These are phyloP conservation scores for Bucco capensis DNA, from an alignment of 2,113 vertebrate species.

Conservation along the genomic window DNA sequence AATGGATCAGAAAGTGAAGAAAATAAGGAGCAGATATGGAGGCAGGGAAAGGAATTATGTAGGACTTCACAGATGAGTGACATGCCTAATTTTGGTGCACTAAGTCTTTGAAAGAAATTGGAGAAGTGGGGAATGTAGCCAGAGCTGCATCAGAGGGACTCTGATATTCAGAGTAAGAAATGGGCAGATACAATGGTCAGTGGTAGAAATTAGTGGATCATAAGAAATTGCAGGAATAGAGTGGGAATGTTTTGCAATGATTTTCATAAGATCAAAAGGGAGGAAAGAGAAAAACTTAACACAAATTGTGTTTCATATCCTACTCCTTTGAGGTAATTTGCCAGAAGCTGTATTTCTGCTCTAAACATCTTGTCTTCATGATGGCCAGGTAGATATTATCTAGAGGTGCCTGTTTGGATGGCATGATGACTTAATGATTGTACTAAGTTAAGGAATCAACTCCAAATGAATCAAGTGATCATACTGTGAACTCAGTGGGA, in stretches of 20 bases:
- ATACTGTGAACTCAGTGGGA: neutral
- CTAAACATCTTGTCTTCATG: neutral
- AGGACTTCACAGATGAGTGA: constrained; percentile 20
- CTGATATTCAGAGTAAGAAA: neutral
- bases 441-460: neutral
- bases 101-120: constrained; percentile 19
- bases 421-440: neutral
- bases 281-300: neutral
- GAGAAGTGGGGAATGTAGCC: constrained; percentile 15
- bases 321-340: neutral
- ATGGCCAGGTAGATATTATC: neutral
- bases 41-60: constrained; percentile 12
- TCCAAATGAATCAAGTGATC: neutral
- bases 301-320: neutral
- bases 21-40: neutral
- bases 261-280: neutral
- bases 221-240: neutral
- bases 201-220: neutral
- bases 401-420: neutral
- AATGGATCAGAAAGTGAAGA: neutral
- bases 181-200: neutral
- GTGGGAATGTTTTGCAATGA: neutral
- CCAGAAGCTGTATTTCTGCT: neutral
- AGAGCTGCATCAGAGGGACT: constrained; percentile 4
- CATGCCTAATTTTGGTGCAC: constrained; percentile 7